Percentiles rank a stretch among this genome's conserved stretches.
These are phyloP conservation scores for Frankliniella fusca DNA, from an alignment of 2,888 invertebrate species.

Conservation along the genomic window DNA sequence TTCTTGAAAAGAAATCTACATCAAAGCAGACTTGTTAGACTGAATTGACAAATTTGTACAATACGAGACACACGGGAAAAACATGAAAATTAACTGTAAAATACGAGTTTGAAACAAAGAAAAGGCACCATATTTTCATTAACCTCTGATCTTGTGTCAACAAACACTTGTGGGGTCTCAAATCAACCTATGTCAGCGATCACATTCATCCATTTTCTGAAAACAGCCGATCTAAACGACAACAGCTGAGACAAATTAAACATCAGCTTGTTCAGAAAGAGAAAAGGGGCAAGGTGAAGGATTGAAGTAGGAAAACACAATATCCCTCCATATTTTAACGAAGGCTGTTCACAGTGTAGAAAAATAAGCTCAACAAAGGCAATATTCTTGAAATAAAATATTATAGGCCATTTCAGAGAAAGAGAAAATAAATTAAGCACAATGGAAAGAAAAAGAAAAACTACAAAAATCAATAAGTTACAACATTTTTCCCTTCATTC, in stretches of 20 bases:
- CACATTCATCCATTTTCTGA: background rate
- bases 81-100: background rate
- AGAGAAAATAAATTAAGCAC: background rate
- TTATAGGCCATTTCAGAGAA: background rate
- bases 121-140: too few relatives aligned
- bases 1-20: background rate
- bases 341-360: background rate
- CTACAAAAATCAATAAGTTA: too few relatives aligned
- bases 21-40: background rate
- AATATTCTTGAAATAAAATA: background rate
- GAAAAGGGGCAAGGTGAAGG: background rate
- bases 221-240: background rate
- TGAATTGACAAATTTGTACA: background rate
- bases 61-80: background rate
- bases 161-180: too few relatives aligned
- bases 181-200: background rate
- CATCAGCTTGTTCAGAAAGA: background rate
- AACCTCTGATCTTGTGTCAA: too few relatives aligned
- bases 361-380: background rate
- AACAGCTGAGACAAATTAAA: background rate
- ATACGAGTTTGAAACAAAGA: too few relatives aligned
- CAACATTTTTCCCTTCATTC: background rate
- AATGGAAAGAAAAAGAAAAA: background rate
- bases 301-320: too few relatives aligned
- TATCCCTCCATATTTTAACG: too few relatives aligned